Percentiles rank a stretch among this genome's conserved stretches.
Conservation (phyloP, 2,888 invertebrate genomes). For the Scelioninae gen. 2 region DNA sequence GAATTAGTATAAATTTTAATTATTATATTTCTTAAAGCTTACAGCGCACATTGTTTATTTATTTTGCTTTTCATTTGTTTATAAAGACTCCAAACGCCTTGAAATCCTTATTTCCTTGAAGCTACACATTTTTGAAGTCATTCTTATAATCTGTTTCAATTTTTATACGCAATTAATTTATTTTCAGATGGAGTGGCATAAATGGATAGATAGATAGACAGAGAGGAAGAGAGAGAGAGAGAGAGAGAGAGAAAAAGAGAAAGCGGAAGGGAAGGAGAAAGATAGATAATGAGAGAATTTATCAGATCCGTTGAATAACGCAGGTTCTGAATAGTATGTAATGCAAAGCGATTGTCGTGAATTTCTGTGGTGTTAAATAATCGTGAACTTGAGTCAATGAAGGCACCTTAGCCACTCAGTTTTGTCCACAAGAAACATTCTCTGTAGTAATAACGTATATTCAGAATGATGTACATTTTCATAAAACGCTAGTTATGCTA, state of each 20-base stretch:
- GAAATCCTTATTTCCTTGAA: slow-evolving; percentile 54
- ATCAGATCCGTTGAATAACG: slow-evolving; percentile 28
- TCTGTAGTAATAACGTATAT: slow-evolving; percentile 42
- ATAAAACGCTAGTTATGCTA: slow-evolving; percentile 35
- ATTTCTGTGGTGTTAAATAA: slow-evolving; percentile 44
- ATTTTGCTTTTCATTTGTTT: slow-evolving; percentile 20
- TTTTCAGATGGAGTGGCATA: slow-evolving; percentile 6
- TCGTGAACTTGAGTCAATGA: slow-evolving; percentile 31
- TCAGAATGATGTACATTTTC: slow-evolving; percentile 14
- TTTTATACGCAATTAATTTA: slow-evolving; percentile 17
- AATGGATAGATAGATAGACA: background rate
- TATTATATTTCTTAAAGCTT: slow-evolving; percentile 32
- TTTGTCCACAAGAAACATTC: slow-evolving; percentile 51
- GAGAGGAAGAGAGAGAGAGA: slow-evolving; percentile 9
- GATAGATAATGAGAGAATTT: slow-evolving; percentile 12
- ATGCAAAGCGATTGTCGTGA: slow-evolving; percentile 53
- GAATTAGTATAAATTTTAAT: slow-evolving; percentile 43
- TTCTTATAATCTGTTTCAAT: slow-evolving; percentile 11
- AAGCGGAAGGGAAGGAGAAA: background rate
- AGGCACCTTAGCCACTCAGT: slow-evolving; percentile 30
- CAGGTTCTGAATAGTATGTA: slow-evolving; percentile 33
- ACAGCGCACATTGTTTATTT: slow-evolving; percentile 20
- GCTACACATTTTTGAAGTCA: slow-evolving; percentile 6
- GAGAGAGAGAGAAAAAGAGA: slow-evolving; percentile 10
- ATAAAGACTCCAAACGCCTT: slow-evolving; percentile 50